Percentiles rank a stretch among this genome's conserved stretches.
phyloP scores from a whole-genome alignment of 2,888 invertebrate species.

The Atherix ibis region DNA sequence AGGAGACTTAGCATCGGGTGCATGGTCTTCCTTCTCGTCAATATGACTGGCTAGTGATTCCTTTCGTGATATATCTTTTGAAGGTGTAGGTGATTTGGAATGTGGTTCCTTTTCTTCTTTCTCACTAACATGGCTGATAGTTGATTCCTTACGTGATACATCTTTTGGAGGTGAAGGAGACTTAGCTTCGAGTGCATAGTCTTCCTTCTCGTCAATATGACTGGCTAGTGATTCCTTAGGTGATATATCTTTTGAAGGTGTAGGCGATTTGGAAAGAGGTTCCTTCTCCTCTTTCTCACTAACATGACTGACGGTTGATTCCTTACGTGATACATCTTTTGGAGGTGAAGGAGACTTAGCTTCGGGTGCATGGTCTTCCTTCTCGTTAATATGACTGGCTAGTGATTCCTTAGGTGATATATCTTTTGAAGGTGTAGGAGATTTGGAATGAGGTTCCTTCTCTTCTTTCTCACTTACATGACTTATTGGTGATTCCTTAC shows the following conservation, averaged over 20 bases:
- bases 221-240: constrained; percentile 10
- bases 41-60: constrained; percentile 14
- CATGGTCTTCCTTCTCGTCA: constrained; percentile 11
- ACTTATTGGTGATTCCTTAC: constrained; percentile 5
- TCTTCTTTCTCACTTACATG: not conserved
- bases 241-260: constrained; percentile 5
- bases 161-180: constrained; percentile 14
- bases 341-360: not conserved
- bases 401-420: constrained; percentile 9
- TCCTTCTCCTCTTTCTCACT: constrained; percentile 7
- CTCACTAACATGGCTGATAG: constrained; percentile 16
- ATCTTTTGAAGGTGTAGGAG: constrained; percentile 5
- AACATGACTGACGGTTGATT: constrained; percentile 6
- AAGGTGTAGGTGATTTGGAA: constrained; percentile 5
- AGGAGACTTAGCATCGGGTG: not conserved
- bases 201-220: constrained; percentile 10
- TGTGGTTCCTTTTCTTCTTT: not conserved
- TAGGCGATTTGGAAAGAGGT: constrained; percentile 1
- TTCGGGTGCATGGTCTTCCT: constrained; percentile 7
- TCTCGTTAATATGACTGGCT: constrained; percentile 6
- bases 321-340: constrained; percentile 5
- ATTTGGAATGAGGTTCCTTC: constrained; percentile 9
- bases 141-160: constrained; percentile 24
- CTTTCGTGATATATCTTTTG: constrained; percentile 21
- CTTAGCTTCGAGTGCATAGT: constrained; percentile 5